These are phyloP conservation scores for Samia ricini DNA, from an alignment of 1,140 invertebrate species.

Conservation along the genomic window DNA sequence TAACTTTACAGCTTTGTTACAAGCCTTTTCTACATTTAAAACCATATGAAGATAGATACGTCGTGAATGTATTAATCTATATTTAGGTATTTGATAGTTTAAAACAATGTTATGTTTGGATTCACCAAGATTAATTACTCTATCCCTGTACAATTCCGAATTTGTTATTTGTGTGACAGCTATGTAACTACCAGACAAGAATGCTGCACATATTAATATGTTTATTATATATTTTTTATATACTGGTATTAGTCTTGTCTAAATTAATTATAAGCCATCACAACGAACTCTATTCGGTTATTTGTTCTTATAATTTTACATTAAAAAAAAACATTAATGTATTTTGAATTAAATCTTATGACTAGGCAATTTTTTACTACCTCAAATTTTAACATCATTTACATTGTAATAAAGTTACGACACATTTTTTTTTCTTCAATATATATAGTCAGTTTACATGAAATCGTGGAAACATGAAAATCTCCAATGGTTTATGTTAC, in stretches of 20 bases:
- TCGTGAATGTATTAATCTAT: conserved; percentile 19
- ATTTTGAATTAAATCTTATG: conserved; percentile 70
- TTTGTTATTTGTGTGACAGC: conserved; percentile 61
- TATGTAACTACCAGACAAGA: conserved; percentile 1
- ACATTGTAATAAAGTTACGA: conserved; percentile 2
- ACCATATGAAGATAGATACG: conserved; percentile 16
- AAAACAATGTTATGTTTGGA: conserved; percentile 33
- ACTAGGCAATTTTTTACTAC: conserved; percentile 72
- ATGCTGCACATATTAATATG: neutral
- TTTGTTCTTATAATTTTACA: conserved; percentile 58
- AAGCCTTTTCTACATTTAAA: conserved; percentile 50
- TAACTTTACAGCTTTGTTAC: conserved; percentile 60
- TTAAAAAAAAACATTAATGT: conserved; percentile 61
- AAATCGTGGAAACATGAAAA: neutral
- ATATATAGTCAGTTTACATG: neutral
- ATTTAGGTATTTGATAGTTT: conserved; percentile 36
- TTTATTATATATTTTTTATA: neutral
- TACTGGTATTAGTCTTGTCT: conserved; percentile 3
- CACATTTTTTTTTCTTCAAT: neutral
- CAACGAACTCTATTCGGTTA: conserved; percentile 58
- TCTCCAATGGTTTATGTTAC: neutral
- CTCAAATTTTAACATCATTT: conserved; percentile 40
- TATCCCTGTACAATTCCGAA: conserved; percentile 77
- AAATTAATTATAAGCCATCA: conserved; percentile 46
- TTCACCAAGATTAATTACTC: conserved; percentile 43